A percentile compares a stretch with the other conserved stretches of the same genome.
Evolutionary conservation across 2,113 vertebrate genomes (phyloP).

Genomic region (Indicator maculatus): DNA sequence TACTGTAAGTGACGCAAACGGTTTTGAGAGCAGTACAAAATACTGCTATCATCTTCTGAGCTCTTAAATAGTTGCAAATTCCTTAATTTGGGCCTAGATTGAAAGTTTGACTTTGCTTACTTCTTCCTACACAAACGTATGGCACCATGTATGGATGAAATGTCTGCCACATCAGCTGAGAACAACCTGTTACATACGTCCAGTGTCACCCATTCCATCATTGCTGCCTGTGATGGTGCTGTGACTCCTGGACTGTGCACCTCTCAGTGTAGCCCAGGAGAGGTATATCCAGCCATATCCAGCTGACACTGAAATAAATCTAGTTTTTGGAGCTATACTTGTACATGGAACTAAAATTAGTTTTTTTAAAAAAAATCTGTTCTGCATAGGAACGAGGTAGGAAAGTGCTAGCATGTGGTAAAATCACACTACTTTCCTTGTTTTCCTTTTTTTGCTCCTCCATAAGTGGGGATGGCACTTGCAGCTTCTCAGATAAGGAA

Average conservation of each 20-base stretch:
- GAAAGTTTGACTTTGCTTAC: background rate
- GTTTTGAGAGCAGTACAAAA: background rate
- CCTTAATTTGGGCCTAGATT: background rate
- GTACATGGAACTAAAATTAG: no score
- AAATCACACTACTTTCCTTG: background rate
- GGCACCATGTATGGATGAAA: background rate
- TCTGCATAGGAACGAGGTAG: background rate
- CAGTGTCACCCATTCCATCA: fast-evolving
- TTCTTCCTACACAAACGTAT: fast-evolving
- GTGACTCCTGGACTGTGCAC: background rate
- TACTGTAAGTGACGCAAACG: background rate
- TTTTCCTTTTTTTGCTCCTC: background rate
- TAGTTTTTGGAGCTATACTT: background rate
- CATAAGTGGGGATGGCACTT: background rate
- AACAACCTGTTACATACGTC: fast-evolving
- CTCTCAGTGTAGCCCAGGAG: background rate
- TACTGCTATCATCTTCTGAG: background rate
- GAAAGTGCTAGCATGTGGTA: background rate
- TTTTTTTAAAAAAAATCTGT: no score
- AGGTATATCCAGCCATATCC: background rate
- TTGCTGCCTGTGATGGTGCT: fast-evolving
- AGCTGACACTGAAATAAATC: fast-evolving
- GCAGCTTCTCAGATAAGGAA: background rate
- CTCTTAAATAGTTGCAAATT: background rate
- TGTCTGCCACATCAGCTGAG: background rate